Conservation (phyloP, 2,888 invertebrate genomes). For the Euplagia quadripunctaria region DNA sequence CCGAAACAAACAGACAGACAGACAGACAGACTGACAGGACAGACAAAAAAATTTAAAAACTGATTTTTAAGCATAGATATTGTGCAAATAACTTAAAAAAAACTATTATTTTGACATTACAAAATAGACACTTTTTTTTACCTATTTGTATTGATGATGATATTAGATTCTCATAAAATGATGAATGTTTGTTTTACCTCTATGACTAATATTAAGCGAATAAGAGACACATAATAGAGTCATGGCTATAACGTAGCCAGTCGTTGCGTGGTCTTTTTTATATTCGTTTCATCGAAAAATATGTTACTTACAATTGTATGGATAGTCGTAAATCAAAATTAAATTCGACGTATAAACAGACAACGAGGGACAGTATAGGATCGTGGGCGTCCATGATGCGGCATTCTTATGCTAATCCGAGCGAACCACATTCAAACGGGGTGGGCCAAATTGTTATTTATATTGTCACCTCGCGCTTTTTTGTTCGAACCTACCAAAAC, state of each 20-base stretch:
- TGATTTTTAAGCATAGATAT: too few species aligned
- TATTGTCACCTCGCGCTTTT: slow-evolving; percentile 85
- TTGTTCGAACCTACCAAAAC: slow-evolving; percentile 73
- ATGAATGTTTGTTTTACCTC: neutral
- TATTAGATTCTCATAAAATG: neutral
- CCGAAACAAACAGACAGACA: too few species aligned
- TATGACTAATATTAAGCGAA: slow-evolving; percentile 9
- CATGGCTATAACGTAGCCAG: slow-evolving; percentile 16
- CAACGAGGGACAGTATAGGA: slow-evolving; percentile 78
- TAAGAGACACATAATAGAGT: slow-evolving; percentile 19
- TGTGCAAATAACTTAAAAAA: too few species aligned
- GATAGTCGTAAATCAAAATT: slow-evolving; percentile 86
- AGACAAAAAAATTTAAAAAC: too few species aligned
- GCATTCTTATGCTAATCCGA: slow-evolving; percentile 87
- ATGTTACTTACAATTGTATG: slow-evolving; percentile 82
- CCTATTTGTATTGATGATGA: neutral
- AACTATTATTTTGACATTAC: too few species aligned
- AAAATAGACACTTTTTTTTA: neutral
- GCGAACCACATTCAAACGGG: slow-evolving; percentile 82
- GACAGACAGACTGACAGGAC: too few species aligned
- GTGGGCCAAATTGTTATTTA: slow-evolving; percentile 88
- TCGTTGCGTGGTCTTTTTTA: slow-evolving; percentile 48
- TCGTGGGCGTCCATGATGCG: slow-evolving; percentile 83
- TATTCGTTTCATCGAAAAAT: slow-evolving; percentile 60
- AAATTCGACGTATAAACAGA: slow-evolving; percentile 85